Conservation (phyloP, 2,888 invertebrate genomes). For the Anorthoa munda region DNA sequence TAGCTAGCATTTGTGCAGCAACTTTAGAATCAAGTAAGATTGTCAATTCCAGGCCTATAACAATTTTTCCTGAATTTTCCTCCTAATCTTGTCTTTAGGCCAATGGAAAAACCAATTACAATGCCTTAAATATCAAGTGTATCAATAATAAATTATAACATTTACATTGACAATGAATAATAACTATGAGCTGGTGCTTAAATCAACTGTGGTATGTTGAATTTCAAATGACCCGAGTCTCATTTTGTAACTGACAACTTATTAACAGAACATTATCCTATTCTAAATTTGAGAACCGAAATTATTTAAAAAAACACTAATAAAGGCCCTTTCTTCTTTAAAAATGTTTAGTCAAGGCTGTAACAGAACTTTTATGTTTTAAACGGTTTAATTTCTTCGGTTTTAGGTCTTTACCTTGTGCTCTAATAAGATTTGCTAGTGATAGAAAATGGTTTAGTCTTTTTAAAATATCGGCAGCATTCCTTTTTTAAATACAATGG, state of each 20-base stretch:
- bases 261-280: conserved; percentile 15
- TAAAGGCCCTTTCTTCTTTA: background rate
- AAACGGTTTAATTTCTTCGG: background rate
- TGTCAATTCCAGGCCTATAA: background rate
- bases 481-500: background rate
- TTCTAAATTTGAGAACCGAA: background rate
- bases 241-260: conserved; percentile 7
- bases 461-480: background rate
- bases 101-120: conserved; percentile 30
- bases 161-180: conserved; percentile 46
- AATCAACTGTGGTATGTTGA: conserved; percentile 8
- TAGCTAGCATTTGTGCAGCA: background rate
- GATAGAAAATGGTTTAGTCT: background rate
- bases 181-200: conserved; percentile 12
- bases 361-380: background rate
- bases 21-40: background rate
- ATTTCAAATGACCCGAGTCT: conserved; percentile 20
- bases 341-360: background rate
- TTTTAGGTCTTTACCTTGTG: background rate
- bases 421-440: background rate
- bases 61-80: conserved; percentile 25
- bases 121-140: conserved; percentile 21
- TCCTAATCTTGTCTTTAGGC: conserved; percentile 2
- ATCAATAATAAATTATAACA: conserved; percentile 27
- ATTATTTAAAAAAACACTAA: background rate